phyloP scores from a whole-genome alignment of 2,888 invertebrate species.

The Thalpophila matura region DNA sequence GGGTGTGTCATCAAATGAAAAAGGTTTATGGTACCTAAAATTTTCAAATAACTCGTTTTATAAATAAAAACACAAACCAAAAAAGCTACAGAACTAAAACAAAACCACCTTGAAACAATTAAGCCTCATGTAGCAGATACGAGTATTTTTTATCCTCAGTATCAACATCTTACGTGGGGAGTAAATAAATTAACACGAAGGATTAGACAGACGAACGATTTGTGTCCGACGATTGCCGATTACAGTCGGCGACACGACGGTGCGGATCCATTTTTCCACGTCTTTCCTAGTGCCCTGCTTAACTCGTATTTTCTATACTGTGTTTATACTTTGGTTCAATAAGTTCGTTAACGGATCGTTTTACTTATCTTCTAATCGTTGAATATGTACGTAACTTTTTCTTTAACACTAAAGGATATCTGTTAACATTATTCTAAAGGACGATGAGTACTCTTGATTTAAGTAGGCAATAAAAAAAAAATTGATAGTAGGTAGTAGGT shows the following conservation, averaged over 20 bases:
- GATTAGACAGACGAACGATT: constrained; percentile 29
- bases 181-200: constrained; percentile 70
- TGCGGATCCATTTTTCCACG: background rate
- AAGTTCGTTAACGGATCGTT: too few relatives aligned
- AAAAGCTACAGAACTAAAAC: constrained; percentile 25
- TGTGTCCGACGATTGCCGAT: background rate
- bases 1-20: too few relatives aligned
- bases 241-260: background rate
- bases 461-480: too few relatives aligned
- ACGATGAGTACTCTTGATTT: too few relatives aligned
- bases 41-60: background rate
- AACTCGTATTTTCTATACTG: background rate
- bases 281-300: background rate
- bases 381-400: too few relatives aligned
- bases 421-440: too few relatives aligned
- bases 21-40: too few relatives aligned
- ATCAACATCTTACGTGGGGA: constrained; percentile 61
- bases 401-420: too few relatives aligned
- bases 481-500: too few relatives aligned
- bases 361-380: too few relatives aligned
- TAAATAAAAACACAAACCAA: constrained; percentile 3
- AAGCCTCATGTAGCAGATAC: constrained; percentile 45
- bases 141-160: constrained; percentile 55
- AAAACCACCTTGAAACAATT: constrained; percentile 56
- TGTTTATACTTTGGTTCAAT: too few relatives aligned